Percentiles rank a stretch among this genome's conserved stretches.
These are phyloP conservation scores for Rhodeus uyekii DNA, from an alignment of 2,797 vertebrate genomes.

Conservation along the genomic window DNA sequence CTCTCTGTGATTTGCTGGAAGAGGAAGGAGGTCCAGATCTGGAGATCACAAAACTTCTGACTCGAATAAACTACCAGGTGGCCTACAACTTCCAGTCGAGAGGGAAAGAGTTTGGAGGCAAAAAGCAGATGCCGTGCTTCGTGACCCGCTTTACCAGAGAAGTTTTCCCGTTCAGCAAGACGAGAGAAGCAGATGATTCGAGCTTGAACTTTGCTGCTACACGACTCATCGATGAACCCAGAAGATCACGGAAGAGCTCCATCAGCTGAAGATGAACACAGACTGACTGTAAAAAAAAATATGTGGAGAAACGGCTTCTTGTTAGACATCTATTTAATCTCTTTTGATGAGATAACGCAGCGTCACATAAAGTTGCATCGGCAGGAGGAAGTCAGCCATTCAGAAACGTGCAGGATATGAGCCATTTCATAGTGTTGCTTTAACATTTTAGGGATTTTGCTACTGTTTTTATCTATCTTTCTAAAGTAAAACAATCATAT, in stretches of 20 bases:
- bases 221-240: conserved; percentile 24
- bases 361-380: no score
- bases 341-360: neutral
- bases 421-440: no score
- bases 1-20: conserved; percentile 70
- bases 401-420: neutral
- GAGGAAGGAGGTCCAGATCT: conserved; percentile 66
- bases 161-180: conserved; percentile 69
- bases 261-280: conserved; percentile 59
- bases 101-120: conserved; percentile 59
- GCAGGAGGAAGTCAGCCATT: neutral
- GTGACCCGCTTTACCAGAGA: conserved; percentile 72
- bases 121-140: conserved; percentile 82
- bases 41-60: conserved; percentile 77
- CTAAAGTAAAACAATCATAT: neutral
- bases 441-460: conserved; percentile 60
- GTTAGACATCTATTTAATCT: neutral
- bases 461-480: conserved; percentile 53
- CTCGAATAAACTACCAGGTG: conserved; percentile 72
- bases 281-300: neutral
- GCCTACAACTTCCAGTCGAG: conserved; percentile 73
- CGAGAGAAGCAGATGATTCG: neutral
- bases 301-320: neutral
- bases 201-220: conserved; percentile 48
- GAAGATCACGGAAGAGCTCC: conserved; percentile 46